Percentiles rank a stretch among this genome's conserved stretches.
These are phyloP conservation scores for Miltochrista miniata DNA, from an alignment of 2,888 invertebrate genomes.

Conservation along the genomic window DNA sequence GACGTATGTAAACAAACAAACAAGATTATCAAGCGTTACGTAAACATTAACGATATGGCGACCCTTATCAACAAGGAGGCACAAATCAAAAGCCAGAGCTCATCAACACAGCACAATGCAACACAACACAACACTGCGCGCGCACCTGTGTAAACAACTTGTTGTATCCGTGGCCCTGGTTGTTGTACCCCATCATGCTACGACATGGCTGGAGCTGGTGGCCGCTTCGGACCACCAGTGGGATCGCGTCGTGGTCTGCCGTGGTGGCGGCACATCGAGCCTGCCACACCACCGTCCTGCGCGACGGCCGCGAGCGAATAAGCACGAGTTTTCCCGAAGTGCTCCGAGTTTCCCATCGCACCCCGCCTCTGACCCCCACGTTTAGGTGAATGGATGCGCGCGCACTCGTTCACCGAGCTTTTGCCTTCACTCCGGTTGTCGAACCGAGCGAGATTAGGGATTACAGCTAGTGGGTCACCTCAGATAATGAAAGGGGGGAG, in stretches of 20 bases:
- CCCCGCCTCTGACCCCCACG: slow-evolving; percentile 19
- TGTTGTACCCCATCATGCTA: slow-evolving; percentile 91
- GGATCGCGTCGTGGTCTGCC: slow-evolving; percentile 80
- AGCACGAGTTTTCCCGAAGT: slow-evolving; percentile 37
- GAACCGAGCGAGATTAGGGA: slow-evolving; percentile 45
- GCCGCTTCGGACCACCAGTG: slow-evolving; percentile 79
- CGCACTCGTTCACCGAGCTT: slow-evolving; percentile 37
- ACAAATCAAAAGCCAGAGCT: slow-evolving; percentile 27
- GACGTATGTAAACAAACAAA: slow-evolving; percentile 37
- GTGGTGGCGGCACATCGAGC: slow-evolving; percentile 63
- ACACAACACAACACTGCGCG: slow-evolving; percentile 41
- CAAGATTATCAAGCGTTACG: slow-evolving; percentile 31
- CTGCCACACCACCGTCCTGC: slow-evolving; percentile 52
- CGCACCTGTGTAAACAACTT: slow-evolving; percentile 92
- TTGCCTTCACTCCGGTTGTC: slow-evolving; percentile 30
- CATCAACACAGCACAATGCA: slow-evolving; percentile 28
- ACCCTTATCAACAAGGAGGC: slow-evolving; percentile 28
- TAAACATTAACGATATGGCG: slow-evolving; percentile 32
- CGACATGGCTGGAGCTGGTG: slow-evolving; percentile 83
- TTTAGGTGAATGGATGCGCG: slow-evolving; percentile 72
- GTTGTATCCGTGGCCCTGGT: slow-evolving; percentile 91
- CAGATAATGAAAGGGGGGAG: slow-evolving; percentile 39
- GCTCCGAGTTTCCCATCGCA: slow-evolving; percentile 13
- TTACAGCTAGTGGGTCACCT: slow-evolving; percentile 56
- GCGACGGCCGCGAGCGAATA: slow-evolving; percentile 57